These are phyloP conservation scores for Acronicta alni DNA, from an alignment of 2,888 invertebrate species.

Conservation along the genomic window DNA sequence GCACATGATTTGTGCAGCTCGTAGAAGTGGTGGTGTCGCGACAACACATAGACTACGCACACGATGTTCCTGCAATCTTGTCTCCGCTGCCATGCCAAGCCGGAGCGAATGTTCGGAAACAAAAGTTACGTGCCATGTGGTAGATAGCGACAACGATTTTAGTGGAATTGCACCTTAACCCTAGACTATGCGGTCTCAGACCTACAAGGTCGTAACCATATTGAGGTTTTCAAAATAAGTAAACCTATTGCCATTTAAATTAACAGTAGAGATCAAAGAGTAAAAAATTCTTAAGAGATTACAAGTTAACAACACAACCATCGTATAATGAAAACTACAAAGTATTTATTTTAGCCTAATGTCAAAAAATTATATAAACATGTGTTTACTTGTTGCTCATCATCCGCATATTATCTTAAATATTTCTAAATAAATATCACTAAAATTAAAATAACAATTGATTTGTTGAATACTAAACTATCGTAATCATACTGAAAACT, in stretches of 20 bases:
- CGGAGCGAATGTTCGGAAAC: too few relatives aligned
- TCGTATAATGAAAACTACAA: constrained; percentile 26
- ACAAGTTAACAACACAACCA: constrained; percentile 37
- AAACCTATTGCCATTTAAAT: constrained; percentile 12
- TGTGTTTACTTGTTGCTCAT: constrained; percentile 22
- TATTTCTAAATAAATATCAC: constrained; percentile 34
- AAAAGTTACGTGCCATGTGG: too few relatives aligned
- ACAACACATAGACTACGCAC: too few relatives aligned
- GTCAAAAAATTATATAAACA: constrained; percentile 20
- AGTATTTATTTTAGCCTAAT: constrained; percentile 21
- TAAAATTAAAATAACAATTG: constrained; percentile 36
- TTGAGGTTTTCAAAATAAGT: background rate
- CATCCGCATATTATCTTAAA: constrained; percentile 29
- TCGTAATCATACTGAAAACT: constrained; percentile 25
- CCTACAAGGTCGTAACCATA: background rate
- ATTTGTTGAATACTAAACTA: constrained; percentile 30
- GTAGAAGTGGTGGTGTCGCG: too few relatives aligned
- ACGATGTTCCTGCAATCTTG: too few relatives aligned
- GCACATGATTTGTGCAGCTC: too few relatives aligned
- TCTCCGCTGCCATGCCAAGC: too few relatives aligned
- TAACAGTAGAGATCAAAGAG: constrained; percentile 15
- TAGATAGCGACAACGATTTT: too few relatives aligned
- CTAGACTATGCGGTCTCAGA: background rate
- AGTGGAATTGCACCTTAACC: too few relatives aligned
- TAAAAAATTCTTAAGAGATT: constrained; percentile 29